phyloP scores from a whole-genome alignment of 2,797 vertebrate genomes.

The Pantherophis vulpinus region DNA sequence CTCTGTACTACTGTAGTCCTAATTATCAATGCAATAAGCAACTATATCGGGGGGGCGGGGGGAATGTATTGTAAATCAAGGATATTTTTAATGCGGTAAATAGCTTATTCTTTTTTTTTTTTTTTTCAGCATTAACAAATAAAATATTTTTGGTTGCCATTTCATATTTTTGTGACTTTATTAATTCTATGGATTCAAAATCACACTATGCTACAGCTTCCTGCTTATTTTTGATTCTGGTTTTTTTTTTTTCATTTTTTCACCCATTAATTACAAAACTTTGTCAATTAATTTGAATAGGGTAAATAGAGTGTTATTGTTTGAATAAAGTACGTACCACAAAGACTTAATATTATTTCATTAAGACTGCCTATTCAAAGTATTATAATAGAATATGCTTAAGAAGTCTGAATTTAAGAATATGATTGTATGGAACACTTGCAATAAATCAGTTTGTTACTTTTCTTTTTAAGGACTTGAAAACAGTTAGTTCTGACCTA shows the following conservation, averaged over 20 bases:
- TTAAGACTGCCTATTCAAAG: slow-evolving; percentile 49
- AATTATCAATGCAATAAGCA: not conserved
- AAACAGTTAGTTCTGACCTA: slow-evolving; percentile 46
- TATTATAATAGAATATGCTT: slow-evolving; percentile 49
- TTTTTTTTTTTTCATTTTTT: slow-evolving; percentile 30
- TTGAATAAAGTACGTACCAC: slow-evolving; percentile 45
- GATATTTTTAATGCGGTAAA: not conserved
- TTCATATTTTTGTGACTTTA: not conserved
- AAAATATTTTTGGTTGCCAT: not conserved
- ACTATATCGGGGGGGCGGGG: not conserved
- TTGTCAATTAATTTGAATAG: slow-evolving; percentile 50
- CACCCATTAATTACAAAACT: slow-evolving; percentile 30
- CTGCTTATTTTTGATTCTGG: slow-evolving; percentile 12
- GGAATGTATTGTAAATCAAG: not conserved
- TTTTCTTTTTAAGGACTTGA: slow-evolving; percentile 49
- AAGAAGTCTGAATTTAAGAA: slow-evolving; percentile 38
- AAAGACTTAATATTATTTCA: slow-evolving; percentile 38
- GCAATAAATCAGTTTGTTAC: slow-evolving; percentile 55
- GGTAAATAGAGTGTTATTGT: not conserved
- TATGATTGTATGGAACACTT: slow-evolving; percentile 29
- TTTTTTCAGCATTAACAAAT: not conserved
- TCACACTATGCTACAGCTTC: not conserved
- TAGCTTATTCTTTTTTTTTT: not conserved
- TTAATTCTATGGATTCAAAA: not conserved
- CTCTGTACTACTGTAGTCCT: not conserved